These are phyloP conservation scores for Odocoileus virginianus DNA, from an alignment of 2,113 vertebrate species.

Conservation along the genomic window DNA sequence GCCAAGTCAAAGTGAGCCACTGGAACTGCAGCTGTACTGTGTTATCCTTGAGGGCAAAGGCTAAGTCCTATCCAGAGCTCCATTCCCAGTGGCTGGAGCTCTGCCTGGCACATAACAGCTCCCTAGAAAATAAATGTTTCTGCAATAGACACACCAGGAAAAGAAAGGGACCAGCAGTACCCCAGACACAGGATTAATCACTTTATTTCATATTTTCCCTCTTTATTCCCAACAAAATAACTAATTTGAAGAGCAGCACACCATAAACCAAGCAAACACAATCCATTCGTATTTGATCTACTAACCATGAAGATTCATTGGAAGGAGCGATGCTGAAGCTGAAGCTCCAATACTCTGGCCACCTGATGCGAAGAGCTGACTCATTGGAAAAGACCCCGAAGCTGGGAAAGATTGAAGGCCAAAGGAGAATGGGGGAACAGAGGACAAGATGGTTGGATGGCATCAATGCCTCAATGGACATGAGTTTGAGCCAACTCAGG, in stretches of 20 bases:
- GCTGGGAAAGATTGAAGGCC: background rate
- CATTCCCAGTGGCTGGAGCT: background rate
- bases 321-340: background rate
- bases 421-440: background rate
- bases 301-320: background rate
- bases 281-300: background rate
- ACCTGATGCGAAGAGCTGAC: background rate
- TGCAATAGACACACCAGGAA: background rate
- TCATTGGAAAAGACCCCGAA: background rate
- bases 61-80: background rate
- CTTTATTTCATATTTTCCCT: background rate
- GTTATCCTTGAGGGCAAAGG: background rate
- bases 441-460: background rate
- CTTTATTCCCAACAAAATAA: slow-evolving; percentile 8
- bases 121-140: background rate
- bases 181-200: background rate
- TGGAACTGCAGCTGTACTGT: background rate
- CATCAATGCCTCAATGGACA: background rate
- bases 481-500: background rate
- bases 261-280: background rate
- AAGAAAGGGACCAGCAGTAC: background rate
- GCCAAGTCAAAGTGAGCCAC: background rate
- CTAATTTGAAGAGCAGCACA: background rate
- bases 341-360: background rate
- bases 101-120: background rate